Conservation (phyloP, 2,888 invertebrate genomes). For the Protophormia terraenovae region DNA sequence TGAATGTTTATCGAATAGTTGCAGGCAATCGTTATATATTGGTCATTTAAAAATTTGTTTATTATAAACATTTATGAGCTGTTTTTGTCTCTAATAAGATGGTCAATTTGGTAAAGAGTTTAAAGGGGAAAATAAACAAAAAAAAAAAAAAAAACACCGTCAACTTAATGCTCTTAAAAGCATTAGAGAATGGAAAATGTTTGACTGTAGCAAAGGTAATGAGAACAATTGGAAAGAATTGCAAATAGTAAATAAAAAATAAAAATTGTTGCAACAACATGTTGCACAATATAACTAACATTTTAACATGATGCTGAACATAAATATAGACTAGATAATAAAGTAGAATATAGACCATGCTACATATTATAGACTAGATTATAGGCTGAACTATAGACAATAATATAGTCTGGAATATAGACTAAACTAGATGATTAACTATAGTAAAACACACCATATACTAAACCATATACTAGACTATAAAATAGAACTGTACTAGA, state of each 20-base stretch:
- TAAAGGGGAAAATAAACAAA: not conserved
- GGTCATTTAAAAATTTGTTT: constrained; percentile 54
- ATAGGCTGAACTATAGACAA: too few relatives aligned
- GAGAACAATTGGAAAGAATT: not conserved
- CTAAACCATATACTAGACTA: too few relatives aligned
- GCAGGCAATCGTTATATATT: constrained; percentile 47
- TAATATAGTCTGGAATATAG: too few relatives aligned
- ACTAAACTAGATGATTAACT: too few relatives aligned
- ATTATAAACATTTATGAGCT: constrained; percentile 55
- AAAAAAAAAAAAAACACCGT: not conserved
- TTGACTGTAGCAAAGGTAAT: not conserved
- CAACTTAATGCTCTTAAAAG: not conserved
- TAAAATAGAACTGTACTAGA: not conserved
- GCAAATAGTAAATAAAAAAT: too few relatives aligned
- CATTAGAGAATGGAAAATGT: constrained; percentile 1
- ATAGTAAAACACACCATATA: too few relatives aligned
- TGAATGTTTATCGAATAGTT: constrained; percentile 16
- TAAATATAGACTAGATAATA: too few relatives aligned
- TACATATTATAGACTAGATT: too few relatives aligned
- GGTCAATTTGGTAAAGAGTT: constrained; percentile 14
- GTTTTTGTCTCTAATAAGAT: constrained; percentile 47
- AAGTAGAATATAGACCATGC: too few relatives aligned
- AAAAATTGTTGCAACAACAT: constrained; percentile 12
- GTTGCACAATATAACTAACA: too few relatives aligned
- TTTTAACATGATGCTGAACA: too few relatives aligned